Base-by-base conservation (phyloP, 2,888 invertebrate species). In the Graphium colonna region DNA sequence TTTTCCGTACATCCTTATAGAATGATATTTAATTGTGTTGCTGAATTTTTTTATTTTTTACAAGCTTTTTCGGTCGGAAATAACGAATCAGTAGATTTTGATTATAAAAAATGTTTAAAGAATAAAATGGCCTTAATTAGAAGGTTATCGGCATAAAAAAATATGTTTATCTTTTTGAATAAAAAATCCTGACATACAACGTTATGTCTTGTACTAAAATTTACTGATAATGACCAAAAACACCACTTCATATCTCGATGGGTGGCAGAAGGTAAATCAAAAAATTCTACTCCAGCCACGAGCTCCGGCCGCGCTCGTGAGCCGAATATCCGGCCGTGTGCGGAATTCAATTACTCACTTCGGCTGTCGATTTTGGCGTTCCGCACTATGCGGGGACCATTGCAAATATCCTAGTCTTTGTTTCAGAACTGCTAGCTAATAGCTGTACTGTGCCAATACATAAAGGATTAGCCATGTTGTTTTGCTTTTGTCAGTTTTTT, bases 271-370 rank as follows among this genome's bases (percentile, higher is more conserved):
- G n/a, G n/a, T n/a, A n/a, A n/a, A 76, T 79, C 73, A 74, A 79
- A 82, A 83, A 85, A 81, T 82, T 82, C 82, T 76, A 69, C 68
- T 65, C 75, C 79, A 80, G 77, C 77, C 73, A 77, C 80, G 73
- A 70, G 73, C 81, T 84, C 84, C 72, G 82, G 80, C 79, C 63
- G 64, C 65, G 68, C 71, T 65, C 72, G 76, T 68, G 63, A 56
- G 60, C 51, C 55, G 71, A 68, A 79, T 77, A 65, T 65, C 73
- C 65, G 69, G 55, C 56, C 58, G 57, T 60, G 57, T 50, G 47
- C 65, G 73, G 81, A 82, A 87, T 87, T 82, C 82, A 79, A 82
- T 86, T 85, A 86, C 68, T 62, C 62, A 68, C 73, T 70, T 65
- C 70, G 67, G 69, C 69, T 72, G 69, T 68, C 60, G 62, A 61